Percentiles rank a stretch among this genome's conserved stretches.
Evolutionary conservation across 2,888 invertebrate genomes (phyloP).

Genomic region (Conchocele bisecta): DNA sequence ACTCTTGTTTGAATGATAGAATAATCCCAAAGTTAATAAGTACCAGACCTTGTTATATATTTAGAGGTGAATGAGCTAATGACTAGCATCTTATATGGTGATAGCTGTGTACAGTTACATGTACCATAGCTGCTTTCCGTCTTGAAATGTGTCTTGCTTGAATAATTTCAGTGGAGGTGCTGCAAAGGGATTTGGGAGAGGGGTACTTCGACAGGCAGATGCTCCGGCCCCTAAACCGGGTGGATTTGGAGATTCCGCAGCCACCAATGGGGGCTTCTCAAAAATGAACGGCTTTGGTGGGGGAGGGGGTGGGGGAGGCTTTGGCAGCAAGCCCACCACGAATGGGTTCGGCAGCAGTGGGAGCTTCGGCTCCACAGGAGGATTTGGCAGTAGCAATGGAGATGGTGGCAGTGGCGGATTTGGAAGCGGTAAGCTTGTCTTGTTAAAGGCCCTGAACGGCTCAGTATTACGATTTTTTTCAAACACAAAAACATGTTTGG

Average conservation of each 20-base stretch:
- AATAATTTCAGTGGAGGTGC: conserved; percentile 11
- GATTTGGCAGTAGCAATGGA: conserved; percentile 31
- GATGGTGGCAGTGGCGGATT: conserved; percentile 26
- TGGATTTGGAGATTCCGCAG: conserved; percentile 17
- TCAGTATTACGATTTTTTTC: too few relatives aligned
- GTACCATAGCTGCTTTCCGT: too few relatives aligned
- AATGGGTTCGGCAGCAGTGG: conserved; percentile 26
- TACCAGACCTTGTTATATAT: too few relatives aligned
- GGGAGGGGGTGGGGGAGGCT: conserved; percentile 24
- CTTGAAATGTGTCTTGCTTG: too few relatives aligned
- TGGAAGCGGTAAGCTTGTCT: conserved; percentile 10
- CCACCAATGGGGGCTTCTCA: conserved; percentile 32
- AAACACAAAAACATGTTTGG: too few relatives aligned
- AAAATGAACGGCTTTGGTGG: conserved; percentile 42
- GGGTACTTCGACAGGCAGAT: conserved; percentile 58
- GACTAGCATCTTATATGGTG: too few relatives aligned
- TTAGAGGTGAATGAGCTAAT: too few relatives aligned
- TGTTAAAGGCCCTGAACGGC: too few relatives aligned
- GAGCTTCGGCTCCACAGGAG: conserved; percentile 35
- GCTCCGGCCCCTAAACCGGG: conserved; percentile 20
- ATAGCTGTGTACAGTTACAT: too few relatives aligned
- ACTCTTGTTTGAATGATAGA: too few relatives aligned
- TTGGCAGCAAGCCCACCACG: conserved; percentile 7
- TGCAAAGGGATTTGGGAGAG: conserved; percentile 64
- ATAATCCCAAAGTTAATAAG: too few relatives aligned